Evolutionary conservation across 2,888 invertebrate genomes (phyloP), one percentile per base, ranked within the genome.

Genomic region (Cryptus viduatorius): DNA sequence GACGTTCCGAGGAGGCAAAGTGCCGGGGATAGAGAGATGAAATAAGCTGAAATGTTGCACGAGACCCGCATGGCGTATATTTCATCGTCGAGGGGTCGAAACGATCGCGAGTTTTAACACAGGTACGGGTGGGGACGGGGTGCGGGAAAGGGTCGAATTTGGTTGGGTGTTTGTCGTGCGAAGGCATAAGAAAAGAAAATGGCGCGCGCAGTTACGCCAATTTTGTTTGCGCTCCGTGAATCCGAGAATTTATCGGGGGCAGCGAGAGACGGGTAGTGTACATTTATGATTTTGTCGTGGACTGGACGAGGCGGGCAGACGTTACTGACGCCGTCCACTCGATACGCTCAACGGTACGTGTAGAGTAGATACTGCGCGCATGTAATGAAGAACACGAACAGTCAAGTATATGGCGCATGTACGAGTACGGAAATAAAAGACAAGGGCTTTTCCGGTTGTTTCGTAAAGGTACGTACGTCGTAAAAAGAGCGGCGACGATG

Each of bases 61-160:
- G 29, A 31, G 42, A 56, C 14, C 64, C 3, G 3, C 3, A 79
- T 87, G 85, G 82, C 87, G 85, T 81, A 85, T 79, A 37, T 88
- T 89, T 83, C 82, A 82, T 78, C 81, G 5, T 12, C n/a, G 37
- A 59, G 12, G 37, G 14, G 56, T 67, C 12, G 46, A 80, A 67
- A 80, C 79, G 73, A 67, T 59, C 59, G 31, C 19, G 16, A 68
- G 46, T 31, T 46, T 65, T 29, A n/a, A 8, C 7, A 50, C 56
- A 67, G 37, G 7, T 37, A 37, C 37, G 37, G 37, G 37, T 4
- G 37, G 37, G 8, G 5, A 7, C 4, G 37, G 37, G 37, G 7
- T 8, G 37, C 4, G 37, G 37, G 37, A 0, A 4, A 4, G 37
- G 4, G 37, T 37, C 37, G 37, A 37, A 37, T 37, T 37, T 44